Conservation (phyloP, 2,113 vertebrate genomes). For the Marmota monax region DNA sequence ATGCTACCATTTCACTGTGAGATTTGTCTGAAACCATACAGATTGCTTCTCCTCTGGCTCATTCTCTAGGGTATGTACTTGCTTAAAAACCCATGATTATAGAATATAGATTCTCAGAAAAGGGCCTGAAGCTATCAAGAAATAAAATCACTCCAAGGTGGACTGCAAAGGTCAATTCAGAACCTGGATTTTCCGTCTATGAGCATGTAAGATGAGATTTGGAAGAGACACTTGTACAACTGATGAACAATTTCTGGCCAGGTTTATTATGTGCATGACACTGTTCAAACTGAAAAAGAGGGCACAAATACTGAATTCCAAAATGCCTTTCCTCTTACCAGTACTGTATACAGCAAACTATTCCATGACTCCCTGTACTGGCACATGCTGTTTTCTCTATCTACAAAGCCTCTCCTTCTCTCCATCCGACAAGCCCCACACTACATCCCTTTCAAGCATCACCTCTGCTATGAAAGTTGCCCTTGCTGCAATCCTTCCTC, state of each 20-base stretch:
- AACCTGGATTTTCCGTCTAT: neutral
- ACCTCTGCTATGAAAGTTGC: neutral
- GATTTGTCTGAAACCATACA: constrained; percentile 9
- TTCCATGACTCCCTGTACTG: neutral
- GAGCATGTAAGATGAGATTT: neutral
- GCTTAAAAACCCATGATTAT: constrained; percentile 34
- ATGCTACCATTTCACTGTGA: constrained; percentile 40
- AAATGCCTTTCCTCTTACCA: neutral
- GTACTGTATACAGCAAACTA: neutral
- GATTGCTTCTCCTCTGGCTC: constrained; percentile 54
- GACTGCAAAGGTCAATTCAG: neutral
- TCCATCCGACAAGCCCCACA: neutral
- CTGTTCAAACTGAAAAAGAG: neutral
- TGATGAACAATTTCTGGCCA: neutral
- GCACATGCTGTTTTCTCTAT: neutral
- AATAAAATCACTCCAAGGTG: neutral
- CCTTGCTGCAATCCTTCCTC: neutral
- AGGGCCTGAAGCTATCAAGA: neutral
- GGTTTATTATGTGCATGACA: neutral
- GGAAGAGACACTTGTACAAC: neutral
- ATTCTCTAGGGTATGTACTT: constrained; percentile 27
- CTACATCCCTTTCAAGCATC: neutral
- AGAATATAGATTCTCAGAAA: neutral
- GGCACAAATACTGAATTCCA: neutral
- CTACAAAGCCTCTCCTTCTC: neutral